Evolutionary conservation across 1,140 invertebrate genomes (phyloP).

Genomic region (Brachionus rubens): DNA sequence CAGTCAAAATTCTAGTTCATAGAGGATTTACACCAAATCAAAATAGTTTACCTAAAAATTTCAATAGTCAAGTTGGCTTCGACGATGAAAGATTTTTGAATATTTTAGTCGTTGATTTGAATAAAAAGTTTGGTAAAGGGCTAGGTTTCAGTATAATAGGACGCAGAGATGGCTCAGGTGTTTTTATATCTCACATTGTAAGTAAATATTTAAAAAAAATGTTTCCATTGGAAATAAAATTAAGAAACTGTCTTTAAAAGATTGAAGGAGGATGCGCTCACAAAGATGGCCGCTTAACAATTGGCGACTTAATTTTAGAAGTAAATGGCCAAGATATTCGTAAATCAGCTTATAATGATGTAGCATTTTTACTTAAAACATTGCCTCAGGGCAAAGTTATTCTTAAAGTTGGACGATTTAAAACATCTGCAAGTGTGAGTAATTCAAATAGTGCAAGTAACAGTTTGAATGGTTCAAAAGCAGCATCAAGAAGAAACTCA

Average conservation of each 20-base stretch:
- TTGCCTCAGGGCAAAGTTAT: slow-evolving; percentile 33
- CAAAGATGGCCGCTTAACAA: slow-evolving; percentile 81
- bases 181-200: slow-evolving; percentile 91
- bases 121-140: slow-evolving; percentile 86
- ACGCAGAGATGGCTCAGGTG: slow-evolving; percentile 78
- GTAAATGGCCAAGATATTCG: slow-evolving; percentile 84
- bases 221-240: background rate
- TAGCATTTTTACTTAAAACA: slow-evolving; percentile 62
- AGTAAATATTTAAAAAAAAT: slow-evolving; percentile 55
- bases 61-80: slow-evolving; percentile 20
- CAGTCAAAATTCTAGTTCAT: slow-evolving; percentile 83
- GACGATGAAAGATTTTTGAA: slow-evolving; percentile 72
- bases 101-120: slow-evolving; percentile 80
- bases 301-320: slow-evolving; percentile 83
- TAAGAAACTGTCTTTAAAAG: background rate
- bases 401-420: slow-evolving; percentile 39
- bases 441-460: background rate
- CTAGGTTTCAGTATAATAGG: slow-evolving; percentile 84
- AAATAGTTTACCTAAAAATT: background rate
- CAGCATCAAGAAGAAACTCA: slow-evolving; percentile 14
- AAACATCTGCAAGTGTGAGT: background rate
- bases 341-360: slow-evolving; percentile 75
- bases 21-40: slow-evolving; percentile 65
- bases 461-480: background rate
- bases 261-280: slow-evolving; percentile 83